Conservation (phyloP, 2,888 invertebrate genomes). For the Athetis lepigone region DNA sequence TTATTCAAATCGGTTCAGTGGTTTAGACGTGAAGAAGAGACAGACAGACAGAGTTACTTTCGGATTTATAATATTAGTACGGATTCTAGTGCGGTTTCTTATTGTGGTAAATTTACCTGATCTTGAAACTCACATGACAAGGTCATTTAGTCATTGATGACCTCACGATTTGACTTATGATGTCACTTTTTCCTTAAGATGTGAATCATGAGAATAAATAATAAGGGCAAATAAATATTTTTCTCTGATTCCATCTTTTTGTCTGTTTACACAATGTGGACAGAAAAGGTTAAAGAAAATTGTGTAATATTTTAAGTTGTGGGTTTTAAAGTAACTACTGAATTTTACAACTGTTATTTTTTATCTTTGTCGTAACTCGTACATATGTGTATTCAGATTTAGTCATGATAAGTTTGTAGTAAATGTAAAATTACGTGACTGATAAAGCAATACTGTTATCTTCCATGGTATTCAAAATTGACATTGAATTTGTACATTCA, state of each 20-base stretch:
- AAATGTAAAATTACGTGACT: slow-evolving; percentile 26
- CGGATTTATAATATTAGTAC: too few species aligned
- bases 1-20: too few species aligned
- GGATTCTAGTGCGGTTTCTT: too few species aligned
- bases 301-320: too few species aligned
- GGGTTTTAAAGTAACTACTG: neutral
- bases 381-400: slow-evolving; percentile 5
- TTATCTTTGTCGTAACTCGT: slow-evolving; percentile 21
- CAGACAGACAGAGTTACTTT: too few species aligned
- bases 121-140: too few species aligned
- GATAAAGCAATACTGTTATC: slow-evolving; percentile 27
- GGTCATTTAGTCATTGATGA: slow-evolving; percentile 20
- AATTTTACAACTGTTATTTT: neutral
- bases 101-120: too few species aligned
- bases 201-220: slow-evolving; percentile 2
- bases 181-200: slow-evolving; percentile 6
- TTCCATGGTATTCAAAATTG: neutral
- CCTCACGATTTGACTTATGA: slow-evolving; percentile 13
- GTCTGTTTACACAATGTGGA: too few species aligned
- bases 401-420: slow-evolving; percentile 16
- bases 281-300: too few species aligned
- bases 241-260: too few species aligned
- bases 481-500: slow-evolving; percentile 1
- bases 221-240: neutral
- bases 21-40: too few species aligned